These are phyloP conservation scores for Gallinago paraguaiae DNA, from an alignment of 2,113 vertebrate genomes.

Conservation along the genomic window DNA sequence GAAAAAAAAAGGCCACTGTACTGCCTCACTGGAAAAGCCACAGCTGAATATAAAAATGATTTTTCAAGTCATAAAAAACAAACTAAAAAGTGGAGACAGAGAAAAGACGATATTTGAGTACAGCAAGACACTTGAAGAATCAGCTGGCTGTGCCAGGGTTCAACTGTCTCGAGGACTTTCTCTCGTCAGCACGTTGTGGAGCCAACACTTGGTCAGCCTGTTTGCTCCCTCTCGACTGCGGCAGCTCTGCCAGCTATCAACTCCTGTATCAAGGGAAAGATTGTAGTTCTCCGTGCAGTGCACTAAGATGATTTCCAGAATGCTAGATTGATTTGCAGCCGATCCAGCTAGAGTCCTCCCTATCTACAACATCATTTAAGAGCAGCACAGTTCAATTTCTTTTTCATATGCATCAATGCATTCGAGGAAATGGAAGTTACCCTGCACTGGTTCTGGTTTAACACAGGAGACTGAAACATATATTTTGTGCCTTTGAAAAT, in stretches of 20 bases:
- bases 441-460: background rate
- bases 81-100: background rate
- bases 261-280: background rate
- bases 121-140: background rate
- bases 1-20: background rate
- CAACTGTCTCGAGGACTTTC: background rate
- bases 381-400: background rate
- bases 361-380: fast-evolving
- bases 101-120: background rate
- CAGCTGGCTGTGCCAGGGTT: background rate
- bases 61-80: background rate
- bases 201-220: background rate
- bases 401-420: background rate
- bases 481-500: background rate
- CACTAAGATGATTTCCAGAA: too few species aligned
- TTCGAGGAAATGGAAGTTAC: background rate
- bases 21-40: background rate
- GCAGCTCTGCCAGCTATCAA: background rate
- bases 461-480: background rate
- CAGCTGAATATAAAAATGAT: background rate
- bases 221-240: background rate
- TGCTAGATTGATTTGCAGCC: background rate
- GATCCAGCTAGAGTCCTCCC: background rate
- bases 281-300: background rate
- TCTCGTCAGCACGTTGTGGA: background rate